phyloP scores from a whole-genome alignment of 2,113 vertebrate species.

The Heterotis niloticus region DNA sequence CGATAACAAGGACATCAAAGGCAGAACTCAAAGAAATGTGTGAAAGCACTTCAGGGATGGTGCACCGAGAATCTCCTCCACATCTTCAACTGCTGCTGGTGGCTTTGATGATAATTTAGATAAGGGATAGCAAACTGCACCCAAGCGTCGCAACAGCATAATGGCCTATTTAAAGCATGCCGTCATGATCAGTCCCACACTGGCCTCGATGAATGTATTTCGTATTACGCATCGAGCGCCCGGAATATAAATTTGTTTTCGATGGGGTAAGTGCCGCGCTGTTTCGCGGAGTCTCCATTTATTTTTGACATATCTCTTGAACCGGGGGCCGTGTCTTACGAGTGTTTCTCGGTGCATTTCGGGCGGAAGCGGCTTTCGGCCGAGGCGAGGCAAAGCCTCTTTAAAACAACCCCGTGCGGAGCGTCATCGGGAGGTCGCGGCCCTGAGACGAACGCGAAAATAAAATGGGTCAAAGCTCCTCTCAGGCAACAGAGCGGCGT shows the following conservation, averaged over 20 bases:
- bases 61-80: background rate
- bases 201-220: background rate
- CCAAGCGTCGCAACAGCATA: background rate
- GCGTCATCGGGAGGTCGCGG: conserved; percentile 1
- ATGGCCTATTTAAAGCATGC: background rate
- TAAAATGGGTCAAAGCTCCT: conserved; percentile 2
- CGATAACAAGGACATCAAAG: conserved; percentile 28
- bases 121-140: conserved; percentile 6
- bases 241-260: background rate
- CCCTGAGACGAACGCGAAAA: conserved; percentile 7
- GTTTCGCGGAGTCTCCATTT: background rate
- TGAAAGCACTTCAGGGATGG: conserved; percentile 9
- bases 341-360: background rate
- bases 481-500: background rate
- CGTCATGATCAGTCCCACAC: background rate
- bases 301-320: conserved; percentile 16
- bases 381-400: conserved; percentile 4
- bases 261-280: background rate
- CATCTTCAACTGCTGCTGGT: background rate
- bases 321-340: background rate
- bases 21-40: conserved; percentile 4
- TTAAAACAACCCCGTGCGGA: conserved; percentile 15
- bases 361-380: background rate
- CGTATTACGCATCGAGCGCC: background rate
- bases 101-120: conserved; percentile 19